Percentiles rank a stretch among this genome's conserved stretches.
Evolutionary conservation across 2,113 vertebrate genomes (phyloP).

Genomic region (Haliaeetus leucogaster): DNA sequence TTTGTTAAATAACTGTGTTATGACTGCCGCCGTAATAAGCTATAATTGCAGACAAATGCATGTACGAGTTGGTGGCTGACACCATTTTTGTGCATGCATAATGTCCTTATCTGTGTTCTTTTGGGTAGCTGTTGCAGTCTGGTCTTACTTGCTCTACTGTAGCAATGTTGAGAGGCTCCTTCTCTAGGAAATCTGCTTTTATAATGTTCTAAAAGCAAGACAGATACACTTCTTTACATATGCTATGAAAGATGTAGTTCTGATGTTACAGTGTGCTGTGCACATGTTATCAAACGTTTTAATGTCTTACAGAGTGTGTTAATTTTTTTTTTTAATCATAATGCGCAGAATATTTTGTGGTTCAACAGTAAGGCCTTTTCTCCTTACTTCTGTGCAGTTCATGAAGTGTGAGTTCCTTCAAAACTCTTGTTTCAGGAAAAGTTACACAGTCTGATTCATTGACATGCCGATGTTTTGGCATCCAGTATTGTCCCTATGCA

Average conservation of each 20-base stretch:
- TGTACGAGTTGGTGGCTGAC: not conserved
- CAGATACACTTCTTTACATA: not conserved
- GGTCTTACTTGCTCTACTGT: not conserved
- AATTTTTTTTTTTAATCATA: not conserved
- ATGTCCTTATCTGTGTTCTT: not conserved
- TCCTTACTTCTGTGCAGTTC: not conserved
- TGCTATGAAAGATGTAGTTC: not conserved
- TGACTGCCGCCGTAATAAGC: constrained; percentile 3
- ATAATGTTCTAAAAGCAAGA: not conserved
- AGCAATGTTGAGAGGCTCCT: not conserved
- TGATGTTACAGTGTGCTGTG: not conserved
- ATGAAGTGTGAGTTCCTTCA: not conserved
- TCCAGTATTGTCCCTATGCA: not conserved
- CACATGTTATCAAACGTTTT: not conserved
- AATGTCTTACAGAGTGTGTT: not conserved
- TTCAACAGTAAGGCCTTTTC: not conserved
- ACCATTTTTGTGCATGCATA: not conserved
- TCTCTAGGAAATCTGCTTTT: not conserved
- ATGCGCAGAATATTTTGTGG: not conserved
- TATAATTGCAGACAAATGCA: constrained; percentile 31
- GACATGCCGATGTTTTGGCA: not conserved
- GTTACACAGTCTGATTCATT: not conserved
- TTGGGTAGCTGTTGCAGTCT: not conserved
- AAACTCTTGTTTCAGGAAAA: not conserved
- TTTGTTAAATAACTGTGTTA: constrained; percentile 43